Percentiles rank a stretch among this genome's conserved stretches.
phyloP scores from a whole-genome alignment of 2,888 invertebrate species.

The Rapana venosa region DNA sequence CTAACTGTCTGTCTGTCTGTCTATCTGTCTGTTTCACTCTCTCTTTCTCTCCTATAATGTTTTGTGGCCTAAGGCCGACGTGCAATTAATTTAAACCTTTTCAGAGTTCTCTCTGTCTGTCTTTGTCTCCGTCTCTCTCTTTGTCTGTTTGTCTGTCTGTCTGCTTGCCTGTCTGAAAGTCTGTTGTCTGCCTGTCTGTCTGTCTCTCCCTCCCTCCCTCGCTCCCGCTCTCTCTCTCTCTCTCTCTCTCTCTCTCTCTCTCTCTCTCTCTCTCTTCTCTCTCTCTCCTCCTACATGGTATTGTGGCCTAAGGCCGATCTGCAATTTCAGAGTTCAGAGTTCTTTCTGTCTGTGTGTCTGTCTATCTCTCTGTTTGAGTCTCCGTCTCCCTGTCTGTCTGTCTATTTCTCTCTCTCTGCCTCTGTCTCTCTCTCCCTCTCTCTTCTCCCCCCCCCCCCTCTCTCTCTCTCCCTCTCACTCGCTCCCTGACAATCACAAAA shows the following conservation, averaged over 20 bases:
- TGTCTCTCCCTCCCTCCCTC: not conserved
- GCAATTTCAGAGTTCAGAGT: too few relatives aligned
- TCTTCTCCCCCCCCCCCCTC: too few relatives aligned
- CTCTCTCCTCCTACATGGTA: not conserved
- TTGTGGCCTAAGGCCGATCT: too few relatives aligned
- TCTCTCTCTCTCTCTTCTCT: conserved; percentile 13
- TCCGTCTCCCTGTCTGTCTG: not conserved
- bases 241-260: conserved; percentile 15
- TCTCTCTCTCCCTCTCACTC: not conserved
- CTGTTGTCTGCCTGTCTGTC: too few relatives aligned
- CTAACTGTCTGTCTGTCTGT: not conserved
- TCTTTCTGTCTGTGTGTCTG: too few relatives aligned
- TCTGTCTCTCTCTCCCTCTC: not conserved
- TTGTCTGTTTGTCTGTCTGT: too few relatives aligned
- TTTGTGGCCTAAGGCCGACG: too few relatives aligned
- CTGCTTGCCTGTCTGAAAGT: too few relatives aligned
- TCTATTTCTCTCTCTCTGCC: not conserved
- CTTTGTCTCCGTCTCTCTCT: too few relatives aligned
- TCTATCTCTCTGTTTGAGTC: not conserved
- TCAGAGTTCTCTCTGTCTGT: too few relatives aligned
- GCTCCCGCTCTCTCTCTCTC: not conserved
- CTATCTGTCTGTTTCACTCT: not conserved
- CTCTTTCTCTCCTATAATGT: not conserved
- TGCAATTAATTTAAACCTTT: too few relatives aligned
- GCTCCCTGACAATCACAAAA: not conserved